These are phyloP conservation scores for Halcyon badia DNA, from an alignment of 2,797 vertebrate genomes.

Conservation along the genomic window DNA sequence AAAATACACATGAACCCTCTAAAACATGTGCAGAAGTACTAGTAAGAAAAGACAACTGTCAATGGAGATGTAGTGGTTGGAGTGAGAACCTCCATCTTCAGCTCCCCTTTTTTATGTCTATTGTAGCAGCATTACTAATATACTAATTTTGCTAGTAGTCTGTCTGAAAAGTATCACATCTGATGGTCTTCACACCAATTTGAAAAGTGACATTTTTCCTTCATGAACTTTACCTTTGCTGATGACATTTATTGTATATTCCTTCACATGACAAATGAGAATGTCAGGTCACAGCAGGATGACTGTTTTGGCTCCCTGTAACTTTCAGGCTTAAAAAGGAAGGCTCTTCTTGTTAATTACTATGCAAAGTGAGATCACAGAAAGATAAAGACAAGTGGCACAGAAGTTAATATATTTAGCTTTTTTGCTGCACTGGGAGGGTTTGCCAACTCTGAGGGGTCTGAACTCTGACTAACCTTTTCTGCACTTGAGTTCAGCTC, in stretches of 20 bases:
- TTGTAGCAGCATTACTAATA: conserved; percentile 61
- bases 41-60: not conserved
- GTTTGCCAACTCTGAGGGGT: not conserved
- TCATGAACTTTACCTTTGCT: conserved; percentile 69
- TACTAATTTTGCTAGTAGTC: conserved; percentile 72
- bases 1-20: not conserved
- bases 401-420: conserved; percentile 8
- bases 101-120: conserved; percentile 13
- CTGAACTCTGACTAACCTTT: not conserved
- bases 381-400: not conserved
- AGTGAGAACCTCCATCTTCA: not conserved
- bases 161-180: conserved; percentile 40
- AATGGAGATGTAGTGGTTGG: not conserved
- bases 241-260: conserved; percentile 79
- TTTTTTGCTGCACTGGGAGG: not conserved
- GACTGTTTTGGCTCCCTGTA: conserved; percentile 63
- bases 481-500: not conserved
- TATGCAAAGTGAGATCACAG: conserved; percentile 61
- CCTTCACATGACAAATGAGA: conserved; percentile 70
- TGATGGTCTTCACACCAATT: conserved; percentile 61
- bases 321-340: conserved; percentile 57
- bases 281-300: conserved; percentile 78
- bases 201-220: conserved; percentile 76
- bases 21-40: not conserved
- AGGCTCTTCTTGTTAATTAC: conserved; percentile 67